Conservation (phyloP, 2,888 invertebrate species). For the Apeira syringaria region DNA sequence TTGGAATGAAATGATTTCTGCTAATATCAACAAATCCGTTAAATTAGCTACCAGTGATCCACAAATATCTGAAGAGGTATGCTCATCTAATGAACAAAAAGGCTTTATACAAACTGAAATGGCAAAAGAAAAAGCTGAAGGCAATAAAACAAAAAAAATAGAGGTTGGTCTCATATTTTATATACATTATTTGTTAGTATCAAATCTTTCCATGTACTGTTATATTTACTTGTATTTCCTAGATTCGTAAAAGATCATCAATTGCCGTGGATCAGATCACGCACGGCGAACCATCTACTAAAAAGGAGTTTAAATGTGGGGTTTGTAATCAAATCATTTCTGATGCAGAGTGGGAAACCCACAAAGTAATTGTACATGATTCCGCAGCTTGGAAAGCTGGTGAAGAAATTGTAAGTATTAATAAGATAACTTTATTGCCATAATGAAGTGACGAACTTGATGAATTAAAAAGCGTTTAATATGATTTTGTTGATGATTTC, state of each 20-base stretch:
- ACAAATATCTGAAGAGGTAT: neutral
- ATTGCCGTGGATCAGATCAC: conserved; percentile 1
- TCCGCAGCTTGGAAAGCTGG: conserved; percentile 48
- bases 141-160: neutral
- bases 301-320: conserved; percentile 46
- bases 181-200: neutral
- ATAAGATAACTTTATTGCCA: neutral
- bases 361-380: conserved; percentile 44
- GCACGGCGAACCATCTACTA: neutral
- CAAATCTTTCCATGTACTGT: neutral
- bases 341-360: conserved; percentile 46
- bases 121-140: neutral
- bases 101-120: no score
- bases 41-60: neutral
- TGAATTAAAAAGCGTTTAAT: neutral
- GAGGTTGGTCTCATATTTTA: neutral
- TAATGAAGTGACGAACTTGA: neutral
- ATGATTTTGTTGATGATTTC: conserved; percentile 16
- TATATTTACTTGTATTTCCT: neutral
- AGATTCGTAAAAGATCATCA: conserved; percentile 23
- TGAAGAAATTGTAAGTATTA: conserved; percentile 47
- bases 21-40: conserved; percentile 3
- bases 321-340: conserved; percentile 41
- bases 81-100: neutral
- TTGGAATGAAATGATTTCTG: conserved; percentile 13